Conservation (phyloP, 1,140 invertebrate species). For the Chlorops oryzae region DNA sequence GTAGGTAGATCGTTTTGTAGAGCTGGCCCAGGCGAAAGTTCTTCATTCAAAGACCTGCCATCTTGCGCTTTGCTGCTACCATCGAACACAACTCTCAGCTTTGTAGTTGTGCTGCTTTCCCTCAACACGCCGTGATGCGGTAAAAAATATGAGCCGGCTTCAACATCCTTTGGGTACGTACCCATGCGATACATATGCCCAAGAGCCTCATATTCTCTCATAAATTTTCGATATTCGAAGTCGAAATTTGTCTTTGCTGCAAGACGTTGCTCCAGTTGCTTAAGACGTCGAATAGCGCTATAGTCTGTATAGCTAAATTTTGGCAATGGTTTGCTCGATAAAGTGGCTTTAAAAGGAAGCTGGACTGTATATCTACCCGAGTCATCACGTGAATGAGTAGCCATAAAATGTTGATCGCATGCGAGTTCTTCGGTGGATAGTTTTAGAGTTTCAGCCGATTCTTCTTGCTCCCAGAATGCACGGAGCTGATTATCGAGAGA, state of each 20-base stretch:
- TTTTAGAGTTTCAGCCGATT: too few relatives aligned
- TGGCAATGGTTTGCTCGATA: too few relatives aligned
- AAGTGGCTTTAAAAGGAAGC: too few relatives aligned
- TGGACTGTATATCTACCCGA: too few relatives aligned
- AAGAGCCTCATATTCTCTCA: not conserved
- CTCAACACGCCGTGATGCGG: conserved; percentile 5
- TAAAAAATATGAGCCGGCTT: not conserved
- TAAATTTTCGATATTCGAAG: not conserved
- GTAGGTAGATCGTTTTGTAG: conserved; percentile 7
- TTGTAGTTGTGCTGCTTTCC: conserved; percentile 7
- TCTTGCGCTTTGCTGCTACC: not conserved
- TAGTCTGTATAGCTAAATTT: conserved; percentile 1
- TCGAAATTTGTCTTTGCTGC: not conserved
- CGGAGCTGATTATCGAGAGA: too few relatives aligned
- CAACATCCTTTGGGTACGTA: not conserved
- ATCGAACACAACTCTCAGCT: conserved; percentile 27
- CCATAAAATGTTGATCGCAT: too few relatives aligned
- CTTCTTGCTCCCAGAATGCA: too few relatives aligned
- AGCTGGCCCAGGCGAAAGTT: not conserved
- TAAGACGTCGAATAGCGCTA: not conserved
- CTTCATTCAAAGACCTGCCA: conserved; percentile 2
- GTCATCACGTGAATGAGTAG: too few relatives aligned
- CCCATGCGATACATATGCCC: not conserved
- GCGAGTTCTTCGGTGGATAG: too few relatives aligned
- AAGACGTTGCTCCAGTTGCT: conserved; percentile 3